A percentile compares a stretch with the other conserved stretches of the same genome.
Conservation (phyloP, 2,113 vertebrate species). For the Seriola rivoliana region DNA sequence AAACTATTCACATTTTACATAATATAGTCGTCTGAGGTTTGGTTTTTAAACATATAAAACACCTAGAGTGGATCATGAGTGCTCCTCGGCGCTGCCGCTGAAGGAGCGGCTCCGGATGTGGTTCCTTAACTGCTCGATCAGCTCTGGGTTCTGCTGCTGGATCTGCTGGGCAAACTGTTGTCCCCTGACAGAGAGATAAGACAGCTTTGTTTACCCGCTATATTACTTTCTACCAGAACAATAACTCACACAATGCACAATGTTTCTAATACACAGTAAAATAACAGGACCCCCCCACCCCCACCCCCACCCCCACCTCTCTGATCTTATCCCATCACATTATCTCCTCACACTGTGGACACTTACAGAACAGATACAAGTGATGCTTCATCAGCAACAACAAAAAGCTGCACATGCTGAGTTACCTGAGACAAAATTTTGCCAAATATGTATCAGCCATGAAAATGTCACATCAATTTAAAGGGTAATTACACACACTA, state of each 20-base stretch:
- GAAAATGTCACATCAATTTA: too few relatives aligned
- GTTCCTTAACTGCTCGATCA: slow-evolving; percentile 97
- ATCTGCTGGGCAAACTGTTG: slow-evolving; percentile 99
- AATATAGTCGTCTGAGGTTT: accelerated
- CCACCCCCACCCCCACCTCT: too few relatives aligned
- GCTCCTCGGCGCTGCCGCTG: slow-evolving; percentile 94
- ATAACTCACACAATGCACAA: not conserved
- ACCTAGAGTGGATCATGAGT: slow-evolving; percentile 88
- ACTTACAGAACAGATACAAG: too few relatives aligned
- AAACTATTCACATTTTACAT: not conserved
- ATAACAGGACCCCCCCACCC: not conserved
- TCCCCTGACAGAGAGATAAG: slow-evolving; percentile 86
- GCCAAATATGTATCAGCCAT: too few relatives aligned
- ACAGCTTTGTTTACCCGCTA: not conserved
- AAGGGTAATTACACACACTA: not conserved
- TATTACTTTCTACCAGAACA: not conserved
- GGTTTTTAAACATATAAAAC: not conserved
- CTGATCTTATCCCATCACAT: too few relatives aligned
- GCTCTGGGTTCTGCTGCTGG: slow-evolving; percentile 98
- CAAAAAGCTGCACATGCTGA: too few relatives aligned
- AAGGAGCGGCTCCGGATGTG: slow-evolving; percentile 96
- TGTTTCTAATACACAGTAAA: not conserved
- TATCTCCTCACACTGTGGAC: too few relatives aligned
- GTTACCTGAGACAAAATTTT: too few relatives aligned
- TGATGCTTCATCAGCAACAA: too few relatives aligned